phyloP scores from a whole-genome alignment of 2,113 vertebrate genomes.

The Callipepla squamata region DNA sequence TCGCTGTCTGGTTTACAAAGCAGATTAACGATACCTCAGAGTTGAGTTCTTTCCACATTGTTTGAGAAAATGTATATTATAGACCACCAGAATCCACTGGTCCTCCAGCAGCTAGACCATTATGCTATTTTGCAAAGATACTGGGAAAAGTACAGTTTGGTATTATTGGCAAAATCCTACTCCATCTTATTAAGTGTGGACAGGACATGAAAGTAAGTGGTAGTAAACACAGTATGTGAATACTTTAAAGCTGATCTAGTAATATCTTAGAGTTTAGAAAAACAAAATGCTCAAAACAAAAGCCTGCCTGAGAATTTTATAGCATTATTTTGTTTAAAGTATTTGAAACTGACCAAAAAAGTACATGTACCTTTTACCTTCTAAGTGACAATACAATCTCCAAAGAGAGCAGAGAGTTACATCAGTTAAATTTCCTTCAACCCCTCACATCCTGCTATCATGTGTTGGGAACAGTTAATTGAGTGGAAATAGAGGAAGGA shows the following conservation, averaged over 20 bases:
- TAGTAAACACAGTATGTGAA: neutral
- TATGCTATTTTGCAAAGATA: neutral
- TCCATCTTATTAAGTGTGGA: neutral
- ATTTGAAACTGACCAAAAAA: neutral
- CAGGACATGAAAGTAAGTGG: neutral
- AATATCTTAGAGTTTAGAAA: neutral
- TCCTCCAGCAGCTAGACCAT: neutral
- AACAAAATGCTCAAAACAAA: neutral
- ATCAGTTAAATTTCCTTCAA: neutral
- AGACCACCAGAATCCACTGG: neutral
- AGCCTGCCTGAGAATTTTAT: neutral
- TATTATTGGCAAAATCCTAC: neutral
- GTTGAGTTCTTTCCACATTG: neutral
- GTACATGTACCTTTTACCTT: neutral
- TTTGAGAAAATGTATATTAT: neutral
- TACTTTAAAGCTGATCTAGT: neutral
- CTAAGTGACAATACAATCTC: neutral
- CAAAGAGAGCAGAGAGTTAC: neutral
- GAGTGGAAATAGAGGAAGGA: rapidly evolving
- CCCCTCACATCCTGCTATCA: neutral
- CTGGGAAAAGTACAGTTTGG: neutral
- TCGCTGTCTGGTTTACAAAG: neutral
- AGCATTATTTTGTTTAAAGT: neutral
- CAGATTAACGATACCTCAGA: neutral
- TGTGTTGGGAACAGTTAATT: neutral